Percentiles rank a stretch among this genome's conserved stretches.
phyloP scores from a whole-genome alignment of 2,888 invertebrate genomes.

The Andrena haemorrhoa region DNA sequence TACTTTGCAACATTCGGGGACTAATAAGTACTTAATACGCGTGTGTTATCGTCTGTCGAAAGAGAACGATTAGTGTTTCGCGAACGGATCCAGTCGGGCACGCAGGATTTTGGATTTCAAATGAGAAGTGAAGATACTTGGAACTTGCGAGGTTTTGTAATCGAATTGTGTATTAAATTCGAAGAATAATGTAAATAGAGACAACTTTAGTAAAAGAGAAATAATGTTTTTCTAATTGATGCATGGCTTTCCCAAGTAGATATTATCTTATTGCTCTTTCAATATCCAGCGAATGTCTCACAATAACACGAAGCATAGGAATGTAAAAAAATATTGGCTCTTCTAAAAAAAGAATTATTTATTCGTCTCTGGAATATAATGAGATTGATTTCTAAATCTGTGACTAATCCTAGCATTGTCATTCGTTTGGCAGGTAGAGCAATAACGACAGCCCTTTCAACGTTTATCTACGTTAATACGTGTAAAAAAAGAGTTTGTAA shows the following conservation, averaged over 20 bases:
- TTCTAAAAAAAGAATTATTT: constrained; percentile 61
- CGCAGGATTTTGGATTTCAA: background rate
- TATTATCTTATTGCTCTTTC: constrained; percentile 34
- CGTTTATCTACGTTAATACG: constrained; percentile 49
- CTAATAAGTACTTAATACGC: constrained; percentile 56
- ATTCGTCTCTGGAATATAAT: constrained; percentile 64
- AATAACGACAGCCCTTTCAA: constrained; percentile 44
- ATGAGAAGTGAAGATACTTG: constrained; percentile 8
- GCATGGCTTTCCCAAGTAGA: constrained; percentile 39
- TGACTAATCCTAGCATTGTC: constrained; percentile 58
- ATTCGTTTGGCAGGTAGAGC: constrained; percentile 57
- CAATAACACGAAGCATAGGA: constrained; percentile 45
- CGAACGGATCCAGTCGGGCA: constrained; percentile 11
- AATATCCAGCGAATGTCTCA: constrained; percentile 24
- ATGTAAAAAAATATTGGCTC: constrained; percentile 43
- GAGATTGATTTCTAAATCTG: constrained; percentile 52
- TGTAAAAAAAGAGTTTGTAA: constrained; percentile 58
- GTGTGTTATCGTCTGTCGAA: constrained; percentile 27
- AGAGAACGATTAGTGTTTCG: constrained; percentile 12
- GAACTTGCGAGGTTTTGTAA: constrained; percentile 29
- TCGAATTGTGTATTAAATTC: constrained; percentile 37
- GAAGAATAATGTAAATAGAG: constrained; percentile 51
- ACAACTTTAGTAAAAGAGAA: constrained; percentile 23
- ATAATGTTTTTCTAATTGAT: constrained; percentile 33
- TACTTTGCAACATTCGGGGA: constrained; percentile 37